Base-by-base conservation (phyloP, 2,113 vertebrate genomes). In the Nothobranchius kuhntae region DNA sequence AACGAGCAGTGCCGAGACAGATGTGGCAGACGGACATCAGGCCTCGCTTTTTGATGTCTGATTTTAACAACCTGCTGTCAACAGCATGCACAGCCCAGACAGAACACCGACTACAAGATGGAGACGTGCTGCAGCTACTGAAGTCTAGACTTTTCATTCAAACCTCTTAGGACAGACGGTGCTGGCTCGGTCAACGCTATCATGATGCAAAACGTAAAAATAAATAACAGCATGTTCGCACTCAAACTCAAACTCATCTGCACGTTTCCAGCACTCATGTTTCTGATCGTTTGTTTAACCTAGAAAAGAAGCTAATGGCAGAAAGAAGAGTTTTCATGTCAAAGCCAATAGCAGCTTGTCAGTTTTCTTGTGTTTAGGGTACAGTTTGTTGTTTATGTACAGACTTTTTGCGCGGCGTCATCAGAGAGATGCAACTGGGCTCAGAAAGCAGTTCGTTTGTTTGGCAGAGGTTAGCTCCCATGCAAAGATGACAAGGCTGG, bases 1-100 rank as follows among this genome's bases (percentile, higher is more conserved):
- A 89, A 65, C 35, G 70, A 71, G 80, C 84, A 78, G 81, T 73
- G 44, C 75, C 15, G 78, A 85, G 67, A 85, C 87, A 89, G 79
- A 91, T 89, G 86, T 42, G 69, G 70, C 80, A 84, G 85, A 55
- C 51, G 42, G 68, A 72, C 71, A 80, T 84, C 73, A 63, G 77
- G 67, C 76, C 66, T 78, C 11, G 1, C 59, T 77, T 75, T 89
- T 91, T 89, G 86, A 88, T 83, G 86, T 88, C 68, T 60, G 81
- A 75, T 77, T 87, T 69, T 52, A 77, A 66, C 72, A 76, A 79
- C 79, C 44, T 65, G 76, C 80, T 82, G 81, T 89, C 81, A 78
- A 75, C 81, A 78, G 75, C 62, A 14, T 75, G 69, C 50, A 68
- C 11, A 59, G 69, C 72, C 73, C 46, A 82, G 72, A 67, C 66